Percentiles rank a stretch among this genome's conserved stretches.
Evolutionary conservation across 2,113 vertebrate species (phyloP).

Genomic region (Aegypius monachus): DNA sequence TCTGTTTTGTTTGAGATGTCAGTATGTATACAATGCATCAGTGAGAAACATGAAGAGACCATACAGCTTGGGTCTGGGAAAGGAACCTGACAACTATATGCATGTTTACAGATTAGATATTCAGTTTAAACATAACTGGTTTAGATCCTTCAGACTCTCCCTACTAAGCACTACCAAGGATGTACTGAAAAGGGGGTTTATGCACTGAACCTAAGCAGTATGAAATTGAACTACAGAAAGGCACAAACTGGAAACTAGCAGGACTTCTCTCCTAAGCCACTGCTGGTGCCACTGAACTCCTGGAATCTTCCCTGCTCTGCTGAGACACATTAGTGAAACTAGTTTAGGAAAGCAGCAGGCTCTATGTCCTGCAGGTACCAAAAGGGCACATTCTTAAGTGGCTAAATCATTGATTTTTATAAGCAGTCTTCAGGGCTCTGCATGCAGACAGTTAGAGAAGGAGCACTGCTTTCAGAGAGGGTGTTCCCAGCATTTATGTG

Average conservation of each 20-base stretch:
- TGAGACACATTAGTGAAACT: neutral
- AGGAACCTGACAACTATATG: neutral
- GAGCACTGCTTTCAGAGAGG: neutral
- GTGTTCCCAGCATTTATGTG: neutral
- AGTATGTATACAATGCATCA: neutral
- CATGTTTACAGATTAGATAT: neutral
- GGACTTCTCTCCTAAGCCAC: neutral
- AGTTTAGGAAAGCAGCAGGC: neutral
- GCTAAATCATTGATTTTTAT: neutral
- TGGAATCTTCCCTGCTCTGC: neutral
- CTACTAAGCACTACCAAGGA: neutral
- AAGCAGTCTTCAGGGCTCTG: neutral
- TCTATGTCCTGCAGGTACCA: neutral
- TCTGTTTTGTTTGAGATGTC: neutral
- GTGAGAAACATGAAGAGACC: neutral
- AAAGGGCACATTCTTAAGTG: neutral
- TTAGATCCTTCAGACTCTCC: neutral
- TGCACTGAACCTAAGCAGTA: neutral
- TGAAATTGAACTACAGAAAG: neutral
- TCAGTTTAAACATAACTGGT: neutral
- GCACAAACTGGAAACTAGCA: neutral
- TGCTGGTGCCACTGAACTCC: neutral
- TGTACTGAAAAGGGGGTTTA: neutral
- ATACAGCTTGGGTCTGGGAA: neutral
- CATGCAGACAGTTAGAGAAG: neutral